phyloP scores from a whole-genome alignment of 2,888 invertebrate genomes.

The Patella depressa region DNA sequence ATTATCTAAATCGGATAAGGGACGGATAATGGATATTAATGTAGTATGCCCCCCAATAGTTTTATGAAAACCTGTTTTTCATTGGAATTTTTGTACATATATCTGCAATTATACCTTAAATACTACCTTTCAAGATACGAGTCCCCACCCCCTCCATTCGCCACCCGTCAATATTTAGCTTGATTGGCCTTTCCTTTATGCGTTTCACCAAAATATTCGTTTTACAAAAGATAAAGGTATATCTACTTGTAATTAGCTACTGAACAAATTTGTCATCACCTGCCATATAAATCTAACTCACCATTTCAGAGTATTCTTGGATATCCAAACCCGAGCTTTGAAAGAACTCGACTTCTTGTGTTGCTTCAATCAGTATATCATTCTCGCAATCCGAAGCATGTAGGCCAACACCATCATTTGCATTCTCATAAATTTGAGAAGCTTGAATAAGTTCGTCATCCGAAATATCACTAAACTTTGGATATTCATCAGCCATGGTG shows the following conservation, averaged over 20 bases:
- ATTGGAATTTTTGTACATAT: neutral
- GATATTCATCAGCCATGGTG: too few species aligned
- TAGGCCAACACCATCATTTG: too few species aligned
- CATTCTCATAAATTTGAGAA: too few species aligned
- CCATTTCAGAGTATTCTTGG: neutral
- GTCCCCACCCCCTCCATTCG: neutral
- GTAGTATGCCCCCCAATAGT: neutral
- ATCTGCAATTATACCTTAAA: neutral
- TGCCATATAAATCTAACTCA: conserved; percentile 3
- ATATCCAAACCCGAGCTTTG: neutral
- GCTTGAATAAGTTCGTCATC: too few species aligned
- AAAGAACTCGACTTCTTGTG: conserved; percentile 6
- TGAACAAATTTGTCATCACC: neutral
- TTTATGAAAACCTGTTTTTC: neutral
- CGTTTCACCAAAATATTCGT: conserved; percentile 6
- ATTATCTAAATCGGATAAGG: neutral
- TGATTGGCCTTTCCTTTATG: neutral
- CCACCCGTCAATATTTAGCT: neutral
- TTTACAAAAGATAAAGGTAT: conserved; percentile 1
- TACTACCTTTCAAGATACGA: neutral
- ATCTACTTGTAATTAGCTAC: neutral
- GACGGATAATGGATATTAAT: conserved; percentile 2
- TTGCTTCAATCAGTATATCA: neutral
- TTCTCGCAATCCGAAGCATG: too few species aligned
- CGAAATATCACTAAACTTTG: too few species aligned